Conservation (phyloP, 2,888 invertebrate species). For the Balanococcus diminutus region DNA sequence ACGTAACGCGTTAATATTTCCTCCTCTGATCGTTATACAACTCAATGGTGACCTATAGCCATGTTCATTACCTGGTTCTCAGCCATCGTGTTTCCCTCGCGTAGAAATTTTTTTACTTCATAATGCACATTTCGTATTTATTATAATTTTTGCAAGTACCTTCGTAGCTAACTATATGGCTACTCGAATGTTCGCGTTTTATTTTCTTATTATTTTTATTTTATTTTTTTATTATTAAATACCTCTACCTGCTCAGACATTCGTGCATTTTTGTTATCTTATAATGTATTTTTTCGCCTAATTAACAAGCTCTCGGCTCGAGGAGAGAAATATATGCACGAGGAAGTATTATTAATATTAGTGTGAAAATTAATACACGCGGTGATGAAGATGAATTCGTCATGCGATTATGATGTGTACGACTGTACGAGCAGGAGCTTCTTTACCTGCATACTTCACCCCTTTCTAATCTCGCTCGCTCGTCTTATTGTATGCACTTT, state of each 20-base stretch:
- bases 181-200: too few species aligned
- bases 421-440: not conserved
- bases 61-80: conserved; percentile 20
- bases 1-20: conserved; percentile 21
- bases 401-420: not conserved
- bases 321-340: not conserved
- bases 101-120: not conserved
- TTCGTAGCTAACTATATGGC: too few species aligned
- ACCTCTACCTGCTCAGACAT: too few species aligned
- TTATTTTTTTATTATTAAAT: too few species aligned
- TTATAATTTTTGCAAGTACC: not conserved
- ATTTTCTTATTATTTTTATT: too few species aligned
- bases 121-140: not conserved
- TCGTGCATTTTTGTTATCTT: not conserved
- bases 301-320: not conserved
- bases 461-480: not conserved
- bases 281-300: not conserved
- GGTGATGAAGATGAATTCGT: not conserved
- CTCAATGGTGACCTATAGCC: not conserved
- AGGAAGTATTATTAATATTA: conserved; percentile 12
- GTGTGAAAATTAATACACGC: conserved; percentile 1
- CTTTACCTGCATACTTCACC: not conserved
- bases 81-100: not conserved
- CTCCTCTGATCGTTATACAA: conserved; percentile 33
- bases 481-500: not conserved